Evolutionary conservation across 2,113 vertebrate species (phyloP).

Genomic region (Melanerpes aurifrons): DNA sequence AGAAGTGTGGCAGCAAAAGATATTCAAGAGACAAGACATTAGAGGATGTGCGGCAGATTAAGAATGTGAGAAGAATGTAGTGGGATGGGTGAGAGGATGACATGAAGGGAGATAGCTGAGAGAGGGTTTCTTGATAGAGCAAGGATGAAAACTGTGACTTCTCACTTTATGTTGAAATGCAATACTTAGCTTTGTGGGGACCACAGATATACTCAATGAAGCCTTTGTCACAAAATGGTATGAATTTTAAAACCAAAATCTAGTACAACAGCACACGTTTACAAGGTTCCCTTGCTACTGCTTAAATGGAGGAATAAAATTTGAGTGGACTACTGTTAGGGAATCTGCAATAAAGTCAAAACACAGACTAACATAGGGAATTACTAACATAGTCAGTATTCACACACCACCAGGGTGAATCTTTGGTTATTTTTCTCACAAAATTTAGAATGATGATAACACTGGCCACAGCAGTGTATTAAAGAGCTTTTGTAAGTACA

Average conservation of each 20-base stretch:
- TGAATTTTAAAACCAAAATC: neutral
- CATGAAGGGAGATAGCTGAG: neutral
- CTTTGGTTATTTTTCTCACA: neutral
- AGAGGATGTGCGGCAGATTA: neutral
- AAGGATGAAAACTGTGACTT: neutral
- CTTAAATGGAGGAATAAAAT: neutral
- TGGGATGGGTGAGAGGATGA: neutral
- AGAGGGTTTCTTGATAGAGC: neutral
- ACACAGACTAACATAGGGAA: neutral
- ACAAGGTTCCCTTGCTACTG: neutral
- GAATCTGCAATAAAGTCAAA: neutral
- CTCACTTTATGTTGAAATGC: neutral
- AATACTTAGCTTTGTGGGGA: neutral
- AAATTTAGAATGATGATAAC: neutral
- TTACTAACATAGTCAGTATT: neutral
- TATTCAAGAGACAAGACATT: neutral
- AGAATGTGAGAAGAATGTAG: neutral
- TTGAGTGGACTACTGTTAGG: neutral
- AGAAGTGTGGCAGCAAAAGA: neutral
- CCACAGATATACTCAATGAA: neutral
- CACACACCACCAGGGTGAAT: neutral
- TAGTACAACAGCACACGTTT: neutral
- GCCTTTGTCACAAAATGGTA: neutral
- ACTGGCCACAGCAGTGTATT: neutral
- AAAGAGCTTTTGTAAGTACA: neutral